These are phyloP conservation scores for Orchesella flavescens DNA, from an alignment of 2,888 invertebrate genomes.

Conservation along the genomic window DNA sequence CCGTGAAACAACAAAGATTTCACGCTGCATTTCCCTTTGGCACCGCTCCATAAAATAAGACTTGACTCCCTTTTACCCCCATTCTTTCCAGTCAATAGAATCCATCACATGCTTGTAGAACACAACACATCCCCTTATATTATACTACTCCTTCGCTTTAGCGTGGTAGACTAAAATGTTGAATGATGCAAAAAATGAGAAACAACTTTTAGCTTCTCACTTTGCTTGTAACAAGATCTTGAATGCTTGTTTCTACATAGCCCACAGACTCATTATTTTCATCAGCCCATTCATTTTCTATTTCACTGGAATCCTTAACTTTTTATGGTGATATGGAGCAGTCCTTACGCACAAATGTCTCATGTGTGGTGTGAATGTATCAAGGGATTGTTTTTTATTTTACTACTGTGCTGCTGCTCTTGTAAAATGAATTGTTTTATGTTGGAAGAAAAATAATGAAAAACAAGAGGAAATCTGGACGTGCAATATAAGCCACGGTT, in stretches of 20 bases:
- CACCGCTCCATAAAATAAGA: conserved; percentile 28
- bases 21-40: conserved; percentile 50
- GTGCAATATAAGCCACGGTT: no score
- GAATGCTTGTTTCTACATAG: neutral
- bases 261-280: neutral
- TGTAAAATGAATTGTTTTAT: no score
- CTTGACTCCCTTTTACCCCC: conserved; percentile 14
- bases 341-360: no score
- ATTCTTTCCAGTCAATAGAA: conserved; percentile 36
- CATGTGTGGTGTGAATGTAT: no score
- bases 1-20: conserved; percentile 43
- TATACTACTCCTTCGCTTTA: no score
- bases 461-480: no score
- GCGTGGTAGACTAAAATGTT: no score
- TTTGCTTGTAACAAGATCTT: neutral
- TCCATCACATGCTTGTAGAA: conserved; percentile 3
- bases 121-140: no score
- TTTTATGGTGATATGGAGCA: neutral
- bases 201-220: neutral
- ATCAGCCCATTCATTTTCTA: conserved; percentile 2
- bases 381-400: no score
- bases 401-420: no score
- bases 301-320: neutral
- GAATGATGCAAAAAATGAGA: no score
- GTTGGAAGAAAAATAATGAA: no score